phyloP scores from a whole-genome alignment of 2,797 vertebrate species.

The Oreochromis grahami region DNA sequence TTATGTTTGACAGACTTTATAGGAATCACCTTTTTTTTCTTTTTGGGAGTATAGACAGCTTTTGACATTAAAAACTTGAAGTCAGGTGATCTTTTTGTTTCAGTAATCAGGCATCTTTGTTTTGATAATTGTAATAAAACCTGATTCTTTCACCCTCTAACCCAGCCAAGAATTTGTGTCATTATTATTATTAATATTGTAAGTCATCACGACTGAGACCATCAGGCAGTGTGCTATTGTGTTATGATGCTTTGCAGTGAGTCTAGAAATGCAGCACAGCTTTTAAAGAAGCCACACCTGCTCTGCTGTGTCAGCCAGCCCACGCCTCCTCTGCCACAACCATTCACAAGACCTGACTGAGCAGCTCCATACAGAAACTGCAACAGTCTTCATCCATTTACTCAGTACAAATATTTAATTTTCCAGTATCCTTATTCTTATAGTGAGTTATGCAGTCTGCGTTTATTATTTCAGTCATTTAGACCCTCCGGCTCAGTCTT shows the following conservation, averaged over 20 bases:
- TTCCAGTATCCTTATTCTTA: rapidly evolving
- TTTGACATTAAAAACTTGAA: not conserved
- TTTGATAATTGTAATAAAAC: not conserved
- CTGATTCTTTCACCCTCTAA: rapidly evolving
- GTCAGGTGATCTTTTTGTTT: not conserved
- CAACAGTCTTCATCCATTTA: not conserved
- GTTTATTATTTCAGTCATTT: not conserved
- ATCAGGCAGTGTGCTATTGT: rapidly evolving
- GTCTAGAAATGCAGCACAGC: slow-evolving; percentile 26
- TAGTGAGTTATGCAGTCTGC: not conserved
- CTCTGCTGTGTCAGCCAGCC: slow-evolving; percentile 33
- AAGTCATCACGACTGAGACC: not conserved
- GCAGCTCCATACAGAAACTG: not conserved
- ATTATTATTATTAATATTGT: not conserved
- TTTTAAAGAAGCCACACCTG: slow-evolving; percentile 19
- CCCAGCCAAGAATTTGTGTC: not conserved
- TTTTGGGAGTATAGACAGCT: not conserved
- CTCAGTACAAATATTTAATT: rapidly evolving
- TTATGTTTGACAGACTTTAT: not conserved
- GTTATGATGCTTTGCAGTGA: not conserved
- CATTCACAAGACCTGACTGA: slow-evolving; percentile 28
- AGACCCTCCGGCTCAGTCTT: not conserved
- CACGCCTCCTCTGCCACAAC: slow-evolving; percentile 45
- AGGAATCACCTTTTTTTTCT: not conserved
- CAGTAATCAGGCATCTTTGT: rapidly evolving